These are phyloP conservation scores for Sesia bembeciformis DNA, from an alignment of 2,888 invertebrate genomes.

Conservation along the genomic window DNA sequence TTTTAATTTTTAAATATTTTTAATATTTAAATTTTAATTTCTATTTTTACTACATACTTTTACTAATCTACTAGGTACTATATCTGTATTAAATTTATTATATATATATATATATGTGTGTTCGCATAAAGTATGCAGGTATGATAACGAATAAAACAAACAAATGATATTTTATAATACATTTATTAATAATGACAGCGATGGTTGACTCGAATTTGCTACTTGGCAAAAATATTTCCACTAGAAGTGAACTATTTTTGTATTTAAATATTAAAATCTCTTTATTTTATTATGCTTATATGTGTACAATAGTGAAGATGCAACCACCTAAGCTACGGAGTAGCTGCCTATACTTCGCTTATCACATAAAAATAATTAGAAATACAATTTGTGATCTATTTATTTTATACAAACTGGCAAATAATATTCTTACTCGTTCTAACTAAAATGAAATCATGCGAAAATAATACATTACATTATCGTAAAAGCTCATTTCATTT, in stretches of 20 bases:
- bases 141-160: neutral
- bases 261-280: conserved; percentile 71
- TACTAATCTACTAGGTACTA: too few relatives aligned
- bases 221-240: conserved; percentile 74
- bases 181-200: conserved; percentile 74
- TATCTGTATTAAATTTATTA: too few relatives aligned
- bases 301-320: conserved; percentile 56
- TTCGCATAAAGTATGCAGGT: neutral
- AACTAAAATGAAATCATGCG: conserved; percentile 44
- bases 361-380: conserved; percentile 54
- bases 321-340: conserved; percentile 61
- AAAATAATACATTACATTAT: conserved; percentile 38
- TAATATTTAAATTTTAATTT: too few relatives aligned
- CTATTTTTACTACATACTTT: too few relatives aligned
- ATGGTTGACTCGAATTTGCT: conserved; percentile 71
- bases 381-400: conserved; percentile 59
- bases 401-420: conserved; percentile 55
- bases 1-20: too few relatives aligned
- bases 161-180: conserved; percentile 54
- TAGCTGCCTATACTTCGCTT: conserved; percentile 55
- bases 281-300: conserved; percentile 57
- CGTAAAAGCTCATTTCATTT: conserved; percentile 51
- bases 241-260: conserved; percentile 67
- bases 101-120: too few relatives aligned
- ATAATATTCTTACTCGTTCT: conserved; percentile 36